Percentiles rank a stretch among this genome's conserved stretches.
Evolutionary conservation across 2,797 vertebrate species (phyloP).

Genomic region (Graptemys geographica): DNA sequence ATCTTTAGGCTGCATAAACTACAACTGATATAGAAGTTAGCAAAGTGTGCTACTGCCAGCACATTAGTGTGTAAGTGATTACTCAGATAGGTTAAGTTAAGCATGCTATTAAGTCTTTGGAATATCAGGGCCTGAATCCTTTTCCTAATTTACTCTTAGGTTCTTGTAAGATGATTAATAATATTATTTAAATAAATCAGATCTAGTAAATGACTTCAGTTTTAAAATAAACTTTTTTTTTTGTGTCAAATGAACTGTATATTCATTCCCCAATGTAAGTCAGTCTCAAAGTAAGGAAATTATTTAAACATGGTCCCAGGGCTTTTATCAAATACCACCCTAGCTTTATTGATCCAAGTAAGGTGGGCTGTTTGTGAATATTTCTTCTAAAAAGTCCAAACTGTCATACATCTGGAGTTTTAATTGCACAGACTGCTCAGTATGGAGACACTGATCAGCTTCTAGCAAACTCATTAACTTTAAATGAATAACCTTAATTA

Average conservation of each 20-base stretch:
- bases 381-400: constrained; percentile 49
- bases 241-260: background rate
- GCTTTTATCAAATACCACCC: constrained; percentile 21
- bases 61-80: background rate
- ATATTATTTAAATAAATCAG: background rate
- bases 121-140: background rate
- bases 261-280: background rate
- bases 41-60: background rate
- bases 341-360: background rate
- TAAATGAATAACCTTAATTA: background rate
- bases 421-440: background rate
- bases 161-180: background rate
- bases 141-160: constrained; percentile 9
- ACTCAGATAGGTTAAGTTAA: background rate
- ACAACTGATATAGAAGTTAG: background rate
- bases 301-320: constrained; percentile 27
- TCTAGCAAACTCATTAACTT: constrained; percentile 38
- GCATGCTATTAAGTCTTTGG: background rate
- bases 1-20: background rate
- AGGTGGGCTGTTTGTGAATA: background rate
- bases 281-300: constrained; percentile 28
- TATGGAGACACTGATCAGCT: background rate
- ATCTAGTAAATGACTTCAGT: constrained; percentile 55
- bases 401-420: background rate
- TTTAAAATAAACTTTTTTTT: constrained; percentile 20